Percentiles rank a stretch among this genome's conserved stretches.
Conservation (phyloP, 2,888 invertebrate genomes). For the Eurytoma californica region DNA sequence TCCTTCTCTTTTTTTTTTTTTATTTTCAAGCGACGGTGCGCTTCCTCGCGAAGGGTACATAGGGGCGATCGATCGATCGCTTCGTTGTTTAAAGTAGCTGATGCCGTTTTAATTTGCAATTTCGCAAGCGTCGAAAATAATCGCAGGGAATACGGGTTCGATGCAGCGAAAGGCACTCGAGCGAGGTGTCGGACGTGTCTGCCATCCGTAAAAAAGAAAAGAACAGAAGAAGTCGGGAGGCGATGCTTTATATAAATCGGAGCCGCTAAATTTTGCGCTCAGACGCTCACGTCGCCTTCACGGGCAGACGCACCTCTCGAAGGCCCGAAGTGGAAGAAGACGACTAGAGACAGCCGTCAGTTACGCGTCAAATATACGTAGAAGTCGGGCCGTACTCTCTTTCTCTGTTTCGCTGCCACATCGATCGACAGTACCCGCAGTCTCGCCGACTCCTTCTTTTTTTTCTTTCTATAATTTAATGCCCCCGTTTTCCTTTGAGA, state of each 20-base stretch:
- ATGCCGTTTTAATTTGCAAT: too few species aligned
- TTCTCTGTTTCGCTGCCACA: neutral
- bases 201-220: too few species aligned
- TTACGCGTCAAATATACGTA: slow-evolving; percentile 59
- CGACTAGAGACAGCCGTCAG: slow-evolving; percentile 52
- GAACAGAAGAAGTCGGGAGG: too few species aligned
- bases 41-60: neutral
- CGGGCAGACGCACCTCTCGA: slow-evolving; percentile 9
- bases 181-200: too few species aligned
- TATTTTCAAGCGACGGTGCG: too few species aligned
- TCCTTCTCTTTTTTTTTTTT: too few species aligned
- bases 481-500: neutral
- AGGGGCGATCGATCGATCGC: slow-evolving; percentile 2
- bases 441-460: slow-evolving; percentile 17
- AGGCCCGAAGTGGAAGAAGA: slow-evolving; percentile 14
- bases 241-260: too few species aligned
- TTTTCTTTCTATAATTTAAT: neutral
- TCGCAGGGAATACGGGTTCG: too few species aligned
- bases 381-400: slow-evolving; percentile 9
- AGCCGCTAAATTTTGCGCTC: slow-evolving; percentile 21
- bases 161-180: too few species aligned
- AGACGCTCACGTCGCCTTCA: neutral
- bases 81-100: too few species aligned
- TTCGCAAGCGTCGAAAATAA: too few species aligned
- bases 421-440: neutral